These are phyloP conservation scores for Tapirus terrestris DNA, from an alignment of 2,113 vertebrate genomes.

Conservation along the genomic window DNA sequence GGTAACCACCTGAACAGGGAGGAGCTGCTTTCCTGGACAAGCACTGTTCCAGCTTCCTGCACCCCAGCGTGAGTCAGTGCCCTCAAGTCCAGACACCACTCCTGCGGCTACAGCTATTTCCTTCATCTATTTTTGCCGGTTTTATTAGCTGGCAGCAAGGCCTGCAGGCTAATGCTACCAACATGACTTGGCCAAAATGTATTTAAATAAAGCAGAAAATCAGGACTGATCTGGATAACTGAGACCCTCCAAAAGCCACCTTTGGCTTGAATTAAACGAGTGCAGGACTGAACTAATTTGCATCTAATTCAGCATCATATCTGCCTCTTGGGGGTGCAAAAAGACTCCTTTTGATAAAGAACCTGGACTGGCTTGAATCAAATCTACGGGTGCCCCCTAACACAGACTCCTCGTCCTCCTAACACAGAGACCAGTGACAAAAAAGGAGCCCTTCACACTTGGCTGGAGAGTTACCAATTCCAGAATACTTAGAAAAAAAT, in stretches of 20 bases:
- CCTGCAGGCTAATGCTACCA: not conserved
- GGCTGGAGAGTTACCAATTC: not conserved
- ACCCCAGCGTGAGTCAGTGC: not conserved
- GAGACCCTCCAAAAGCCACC: not conserved
- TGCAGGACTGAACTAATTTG: not conserved
- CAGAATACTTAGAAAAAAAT: not conserved
- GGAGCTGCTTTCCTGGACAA: not conserved
- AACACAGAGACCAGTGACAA: not conserved
- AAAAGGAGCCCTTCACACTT: not conserved
- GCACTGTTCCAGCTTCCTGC: not conserved
- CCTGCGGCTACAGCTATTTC: not conserved
- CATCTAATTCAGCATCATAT: not conserved
- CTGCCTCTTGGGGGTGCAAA: not conserved
- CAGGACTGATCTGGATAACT: not conserved
- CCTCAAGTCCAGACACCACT: not conserved
- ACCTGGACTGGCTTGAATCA: not conserved
- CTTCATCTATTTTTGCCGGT: not conserved
- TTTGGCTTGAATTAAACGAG: not conserved
- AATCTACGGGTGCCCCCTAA: not conserved
- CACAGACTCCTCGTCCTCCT: not conserved
- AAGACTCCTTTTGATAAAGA: not conserved
- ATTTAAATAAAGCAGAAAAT: conserved; percentile 19
- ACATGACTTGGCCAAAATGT: not conserved
- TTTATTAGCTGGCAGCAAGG: not conserved
- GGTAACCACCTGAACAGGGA: not conserved